Conservation (phyloP, 2,113 vertebrate genomes). For the Tetraodon nigroviridis region DNA sequence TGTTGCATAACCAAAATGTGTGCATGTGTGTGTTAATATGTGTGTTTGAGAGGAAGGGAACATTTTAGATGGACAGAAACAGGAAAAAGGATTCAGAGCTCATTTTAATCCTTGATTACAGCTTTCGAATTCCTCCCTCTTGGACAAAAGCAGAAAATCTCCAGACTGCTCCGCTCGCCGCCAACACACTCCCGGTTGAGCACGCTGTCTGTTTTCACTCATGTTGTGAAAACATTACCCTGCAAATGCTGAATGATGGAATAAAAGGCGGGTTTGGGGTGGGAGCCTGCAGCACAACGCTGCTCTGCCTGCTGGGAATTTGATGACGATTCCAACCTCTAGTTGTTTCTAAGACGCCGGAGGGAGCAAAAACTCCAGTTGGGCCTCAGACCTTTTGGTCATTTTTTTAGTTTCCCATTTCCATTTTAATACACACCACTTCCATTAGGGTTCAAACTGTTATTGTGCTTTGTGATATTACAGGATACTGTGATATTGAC, state of each 20-base stretch:
- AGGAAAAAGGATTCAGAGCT: slow-evolving; percentile 9
- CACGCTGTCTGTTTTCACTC: too few species aligned
- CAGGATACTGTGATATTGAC: too few species aligned
- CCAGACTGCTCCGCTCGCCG: too few species aligned
- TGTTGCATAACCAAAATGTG: slow-evolving; percentile 36
- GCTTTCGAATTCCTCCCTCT: neutral
- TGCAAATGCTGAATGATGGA: neutral
- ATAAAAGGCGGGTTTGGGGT: neutral
- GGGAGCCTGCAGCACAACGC: slow-evolving; percentile 15
- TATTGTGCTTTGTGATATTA: too few species aligned
- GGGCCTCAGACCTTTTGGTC: too few species aligned
- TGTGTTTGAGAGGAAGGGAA: slow-evolving; percentile 1
- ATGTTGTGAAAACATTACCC: neutral
- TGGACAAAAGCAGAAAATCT: too few species aligned
- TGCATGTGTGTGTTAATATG: slow-evolving; percentile 5
- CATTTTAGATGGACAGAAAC: neutral
- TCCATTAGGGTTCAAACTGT: too few species aligned
- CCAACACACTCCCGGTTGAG: too few species aligned
- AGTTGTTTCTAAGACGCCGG: neutral
- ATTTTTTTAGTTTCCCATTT: too few species aligned
- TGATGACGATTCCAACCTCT: neutral
- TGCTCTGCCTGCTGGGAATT: slow-evolving; percentile 19
- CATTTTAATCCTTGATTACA: slow-evolving; percentile 15
- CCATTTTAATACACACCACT: too few species aligned
- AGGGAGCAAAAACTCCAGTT: too few species aligned